These are phyloP conservation scores for Meandrina meandrites DNA, from an alignment of 92 coral and sea anemone species.

Conservation along the genomic window DNA sequence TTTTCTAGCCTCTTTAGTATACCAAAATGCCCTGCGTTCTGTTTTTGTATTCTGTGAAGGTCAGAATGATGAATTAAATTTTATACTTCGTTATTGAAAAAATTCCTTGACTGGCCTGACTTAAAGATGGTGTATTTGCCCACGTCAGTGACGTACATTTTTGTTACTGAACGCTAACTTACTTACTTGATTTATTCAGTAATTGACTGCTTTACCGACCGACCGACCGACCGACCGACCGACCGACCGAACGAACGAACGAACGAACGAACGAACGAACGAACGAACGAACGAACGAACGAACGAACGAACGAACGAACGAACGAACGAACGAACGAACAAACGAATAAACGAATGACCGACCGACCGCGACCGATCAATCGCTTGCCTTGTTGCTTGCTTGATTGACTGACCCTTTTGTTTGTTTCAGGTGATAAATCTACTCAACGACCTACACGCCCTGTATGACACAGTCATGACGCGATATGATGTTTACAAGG, in stretches of 20 bases:
- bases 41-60: neutral
- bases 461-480: conserved; percentile 84
- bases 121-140: too few relatives aligned
- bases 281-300: neutral
- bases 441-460: conserved; percentile 82
- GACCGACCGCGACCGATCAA: neutral
- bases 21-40: neutral
- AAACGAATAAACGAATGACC: too few relatives aligned
- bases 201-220: too few relatives aligned
- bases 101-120: too few relatives aligned
- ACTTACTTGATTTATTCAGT: too few relatives aligned
- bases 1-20: too few relatives aligned
- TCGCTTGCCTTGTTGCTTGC: neutral
- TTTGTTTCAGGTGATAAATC: conserved; percentile 64
- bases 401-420: neutral
- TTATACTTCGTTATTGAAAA: too few relatives aligned
- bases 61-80: too few relatives aligned
- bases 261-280: neutral
- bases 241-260: neutral
- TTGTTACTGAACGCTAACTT: too few relatives aligned
- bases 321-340: neutral
- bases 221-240: neutral
- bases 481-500: conserved; percentile 88
- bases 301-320: neutral
- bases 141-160: too few relatives aligned